Evolutionary conservation across 2,797 vertebrate genomes (phyloP), one percentile per base, ranked within the genome.

Genomic region (Todus mexicanus): DNA sequence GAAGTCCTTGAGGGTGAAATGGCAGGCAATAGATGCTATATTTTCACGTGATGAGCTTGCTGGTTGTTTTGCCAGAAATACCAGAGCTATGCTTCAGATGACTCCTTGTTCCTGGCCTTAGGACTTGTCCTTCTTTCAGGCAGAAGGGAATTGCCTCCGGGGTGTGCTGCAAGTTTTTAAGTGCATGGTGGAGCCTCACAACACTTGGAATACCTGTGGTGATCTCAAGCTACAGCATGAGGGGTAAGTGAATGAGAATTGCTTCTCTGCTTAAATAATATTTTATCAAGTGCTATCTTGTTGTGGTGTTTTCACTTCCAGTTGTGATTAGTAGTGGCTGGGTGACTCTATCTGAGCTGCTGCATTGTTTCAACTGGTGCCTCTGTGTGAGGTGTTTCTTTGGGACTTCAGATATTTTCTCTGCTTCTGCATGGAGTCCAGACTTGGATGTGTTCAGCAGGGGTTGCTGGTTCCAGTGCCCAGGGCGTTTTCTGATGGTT

Each of bases 31-130:
- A 4, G 5, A 5, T 65, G 10, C 2, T 29, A 1, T 5, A 38
- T 50, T 43, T 51, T 29, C 3, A 2, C 0, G 0, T 1, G 1
- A 3, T 53, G n/a, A 16, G 1, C 16, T 79, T 76, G 8, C 4
- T 73, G 40, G 5, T 7, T 37, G 1, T 74, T 71, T 61, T 81
- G 11, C 4, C 3, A 43, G 71, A 38, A 70, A 37, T 20, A 11
- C 9, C 5, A 37, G 33, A 18, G 15, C 12, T 69, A 2, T 0
- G 0, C 3, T 25, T 79, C 12, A 14, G 38, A 18, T 18, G 11
- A 3, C 3, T 72, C 12, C 11, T 68, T 72, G 6, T 14, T 75
- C n/a, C 23, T 57, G 29, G 8, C 12, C 15, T 7, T 47, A 20
- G 27, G 31, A 42, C 2, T 45, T 60, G 7, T 15, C 33, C 12